Conservation (phyloP, 2,888 invertebrate species). For the Ophion costatus region DNA sequence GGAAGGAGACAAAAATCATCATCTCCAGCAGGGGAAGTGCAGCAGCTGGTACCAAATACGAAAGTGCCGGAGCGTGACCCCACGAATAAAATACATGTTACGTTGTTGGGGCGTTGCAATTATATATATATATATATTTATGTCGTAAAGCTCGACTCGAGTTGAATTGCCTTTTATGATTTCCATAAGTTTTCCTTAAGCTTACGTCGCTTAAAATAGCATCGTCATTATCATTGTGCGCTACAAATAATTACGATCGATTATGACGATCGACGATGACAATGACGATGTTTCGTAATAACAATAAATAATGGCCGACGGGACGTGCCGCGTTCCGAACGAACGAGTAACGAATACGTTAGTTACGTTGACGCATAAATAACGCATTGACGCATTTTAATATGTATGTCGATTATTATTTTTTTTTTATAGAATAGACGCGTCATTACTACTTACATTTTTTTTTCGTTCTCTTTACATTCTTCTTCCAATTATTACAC, state of each 20-base stretch:
- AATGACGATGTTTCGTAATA: slow-evolving; percentile 24
- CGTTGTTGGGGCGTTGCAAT: slow-evolving; percentile 74
- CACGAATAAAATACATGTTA: slow-evolving; percentile 70
- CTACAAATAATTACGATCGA: slow-evolving; percentile 62
- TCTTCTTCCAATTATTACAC: neutral
- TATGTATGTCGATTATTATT: slow-evolving; percentile 43
- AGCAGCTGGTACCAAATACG: slow-evolving; percentile 61
- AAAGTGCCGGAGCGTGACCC: slow-evolving; percentile 71
- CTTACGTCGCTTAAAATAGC: slow-evolving; percentile 61
- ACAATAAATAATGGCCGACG: slow-evolving; percentile 66
- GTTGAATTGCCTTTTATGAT: slow-evolving; percentile 61
- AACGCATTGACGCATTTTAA: too few species aligned
- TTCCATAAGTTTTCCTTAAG: slow-evolving; percentile 54
- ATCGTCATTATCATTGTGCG: slow-evolving; percentile 68
- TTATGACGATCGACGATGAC: slow-evolving; percentile 24
- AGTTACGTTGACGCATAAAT: slow-evolving; percentile 40
- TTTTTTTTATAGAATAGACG: slow-evolving; percentile 54
- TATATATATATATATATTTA: slow-evolving; percentile 62
- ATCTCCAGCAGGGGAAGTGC: neutral
- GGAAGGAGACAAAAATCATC: neutral
- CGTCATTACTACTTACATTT: slow-evolving; percentile 56
- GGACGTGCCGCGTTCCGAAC: slow-evolving; percentile 66
- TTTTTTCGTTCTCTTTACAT: slow-evolving; percentile 30
- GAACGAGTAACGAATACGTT: slow-evolving; percentile 41
- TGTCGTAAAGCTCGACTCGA: slow-evolving; percentile 69